These are phyloP conservation scores for Lerema accius DNA, from an alignment of 1,140 invertebrate species.

Conservation along the genomic window DNA sequence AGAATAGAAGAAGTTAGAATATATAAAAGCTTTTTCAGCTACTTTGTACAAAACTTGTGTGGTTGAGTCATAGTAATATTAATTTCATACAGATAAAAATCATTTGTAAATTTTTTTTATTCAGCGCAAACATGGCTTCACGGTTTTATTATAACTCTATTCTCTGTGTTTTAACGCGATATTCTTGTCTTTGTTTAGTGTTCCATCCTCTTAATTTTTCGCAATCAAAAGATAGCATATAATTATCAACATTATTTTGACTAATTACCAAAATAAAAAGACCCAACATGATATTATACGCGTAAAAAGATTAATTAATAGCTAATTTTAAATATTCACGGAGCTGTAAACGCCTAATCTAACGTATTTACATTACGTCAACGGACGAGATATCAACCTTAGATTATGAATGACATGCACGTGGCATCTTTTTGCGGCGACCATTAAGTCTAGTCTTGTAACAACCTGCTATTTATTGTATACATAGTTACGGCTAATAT, in stretches of 20 bases:
- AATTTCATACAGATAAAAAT: too few relatives aligned
- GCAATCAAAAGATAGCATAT: not conserved
- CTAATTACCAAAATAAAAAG: conserved; percentile 1
- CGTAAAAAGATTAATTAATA: conserved; percentile 10
- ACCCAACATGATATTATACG: conserved; percentile 10
- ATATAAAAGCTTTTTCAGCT: too few relatives aligned
- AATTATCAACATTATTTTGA: not conserved
- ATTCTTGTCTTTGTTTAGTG: too few relatives aligned
- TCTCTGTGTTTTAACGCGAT: too few relatives aligned
- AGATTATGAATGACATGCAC: conserved; percentile 73
- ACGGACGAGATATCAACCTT: conserved; percentile 51
- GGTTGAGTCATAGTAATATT: too few relatives aligned
- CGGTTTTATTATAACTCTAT: too few relatives aligned
- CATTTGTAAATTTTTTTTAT: too few relatives aligned
- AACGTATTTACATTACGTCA: conserved; percentile 52
- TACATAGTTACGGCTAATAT: not conserved
- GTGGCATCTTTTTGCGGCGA: conserved; percentile 59
- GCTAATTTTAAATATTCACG: not conserved
- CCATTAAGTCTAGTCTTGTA: conserved; percentile 40
- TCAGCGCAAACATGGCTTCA: too few relatives aligned
- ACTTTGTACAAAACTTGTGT: too few relatives aligned
- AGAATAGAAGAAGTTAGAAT: too few relatives aligned
- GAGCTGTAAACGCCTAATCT: conserved; percentile 34
- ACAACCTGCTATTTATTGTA: conserved; percentile 5
- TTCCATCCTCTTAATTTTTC: too few relatives aligned